Evolutionary conservation across 2,888 invertebrate species (phyloP), one percentile per base, ranked within the genome.

Genomic region (Piscicola geometra): DNA sequence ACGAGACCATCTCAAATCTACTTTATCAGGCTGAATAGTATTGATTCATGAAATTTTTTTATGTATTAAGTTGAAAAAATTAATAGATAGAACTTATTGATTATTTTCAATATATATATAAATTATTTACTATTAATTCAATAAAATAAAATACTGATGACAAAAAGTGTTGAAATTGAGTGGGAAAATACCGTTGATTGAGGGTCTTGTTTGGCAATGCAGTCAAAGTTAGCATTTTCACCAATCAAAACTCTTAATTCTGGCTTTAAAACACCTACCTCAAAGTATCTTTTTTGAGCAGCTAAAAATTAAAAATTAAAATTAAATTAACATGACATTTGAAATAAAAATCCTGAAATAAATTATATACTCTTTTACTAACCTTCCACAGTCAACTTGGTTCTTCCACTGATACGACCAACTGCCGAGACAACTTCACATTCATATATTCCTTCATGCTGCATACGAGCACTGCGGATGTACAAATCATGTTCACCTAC

Each of bases 331-430:
- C n/a, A n/a, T n/a, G n/a, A n/a, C n/a, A n/a, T n/a, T n/a, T n/a
- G n/a, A n/a, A n/a, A n/a, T n/a, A n/a, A n/a, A n/a, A n/a, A n/a
- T n/a, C n/a, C n/a, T n/a, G n/a, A n/a, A n/a, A n/a, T n/a, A n/a
- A n/a, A n/a, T n/a, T n/a, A n/a, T n/a, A n/a, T n/a, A n/a, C n/a
- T n/a, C n/a, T n/a, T n/a, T n/a, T 56, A 56, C 25, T 21, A 5
- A 56, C 60, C 60, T 56, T 56, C n/a, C 21, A 56, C 60, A 56
- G n/a, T 21, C 12, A 56, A 5, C 3, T 18, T 25, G n/a, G n/a
- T 56, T 21, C 60, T 56, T 25, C 60, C 60, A 56, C 60, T 56
- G 60, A 56, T 56, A 21, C 60, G 60, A 56, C 60, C 60, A 25
- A 56, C 60, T 3, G n/a, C 60, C 3, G 60, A 56, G 9, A 56